phyloP scores from a whole-genome alignment of 2,113 vertebrate species.

The Macaca fascicularis region DNA sequence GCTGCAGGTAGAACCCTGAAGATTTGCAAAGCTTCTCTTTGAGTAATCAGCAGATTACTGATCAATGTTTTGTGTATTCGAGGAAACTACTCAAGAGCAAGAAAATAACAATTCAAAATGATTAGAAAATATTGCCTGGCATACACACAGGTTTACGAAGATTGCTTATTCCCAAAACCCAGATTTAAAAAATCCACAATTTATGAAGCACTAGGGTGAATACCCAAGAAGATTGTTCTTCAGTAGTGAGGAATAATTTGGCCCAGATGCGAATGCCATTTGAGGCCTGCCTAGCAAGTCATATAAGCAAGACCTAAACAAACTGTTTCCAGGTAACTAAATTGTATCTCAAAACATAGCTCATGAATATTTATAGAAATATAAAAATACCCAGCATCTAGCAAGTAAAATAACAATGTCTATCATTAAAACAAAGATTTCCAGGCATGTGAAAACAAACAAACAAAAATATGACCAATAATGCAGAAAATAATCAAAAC shows the following conservation, averaged over 20 bases:
- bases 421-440: conserved; percentile 10
- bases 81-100: background rate
- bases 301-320: background rate
- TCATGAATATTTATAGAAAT: background rate
- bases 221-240: background rate
- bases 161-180: background rate
- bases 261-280: background rate
- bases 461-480: background rate
- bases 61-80: background rate
- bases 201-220: background rate
- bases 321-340: background rate
- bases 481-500: background rate
- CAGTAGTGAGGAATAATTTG: background rate
- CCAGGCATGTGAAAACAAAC: background rate
- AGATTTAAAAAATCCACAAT: background rate
- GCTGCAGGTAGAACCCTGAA: background rate
- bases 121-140: background rate
- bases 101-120: background rate
- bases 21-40: background rate
- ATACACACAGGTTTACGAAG: background rate
- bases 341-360: background rate
- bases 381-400: background rate
- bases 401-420: background rate
- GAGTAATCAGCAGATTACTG: background rate
- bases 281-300: background rate